Conservation (phyloP, 2,113 vertebrate genomes). For the Brienomyrus brachyistius region DNA sequence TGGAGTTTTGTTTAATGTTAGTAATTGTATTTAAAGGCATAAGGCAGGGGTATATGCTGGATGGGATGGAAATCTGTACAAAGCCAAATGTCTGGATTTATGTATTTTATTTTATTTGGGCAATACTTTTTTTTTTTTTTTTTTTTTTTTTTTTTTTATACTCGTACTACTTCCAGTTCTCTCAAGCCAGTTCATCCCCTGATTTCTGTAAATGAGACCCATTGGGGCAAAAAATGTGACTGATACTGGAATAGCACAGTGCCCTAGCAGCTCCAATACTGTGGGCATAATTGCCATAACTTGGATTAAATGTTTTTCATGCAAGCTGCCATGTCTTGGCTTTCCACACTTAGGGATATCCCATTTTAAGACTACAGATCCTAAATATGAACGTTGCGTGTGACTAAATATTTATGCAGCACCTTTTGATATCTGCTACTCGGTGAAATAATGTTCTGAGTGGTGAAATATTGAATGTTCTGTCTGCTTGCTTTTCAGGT, state of each 20-base stretch:
- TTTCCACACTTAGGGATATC: neutral
- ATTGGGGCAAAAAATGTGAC: neutral
- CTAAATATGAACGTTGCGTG: neutral
- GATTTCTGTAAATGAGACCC: neutral
- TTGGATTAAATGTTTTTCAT: neutral
- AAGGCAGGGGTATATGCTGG: neutral
- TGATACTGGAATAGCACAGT: neutral
- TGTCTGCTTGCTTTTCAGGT: slow-evolving; percentile 58
- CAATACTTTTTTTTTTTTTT: too few relatives aligned
- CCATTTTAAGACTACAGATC: neutral
- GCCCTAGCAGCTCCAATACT: neutral
- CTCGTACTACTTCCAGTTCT: too few relatives aligned
- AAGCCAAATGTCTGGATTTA: neutral
- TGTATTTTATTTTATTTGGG: too few relatives aligned
- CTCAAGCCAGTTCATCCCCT: neutral
- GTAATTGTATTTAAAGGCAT: neutral
- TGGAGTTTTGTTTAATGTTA: neutral
- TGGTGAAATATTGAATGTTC: neutral
- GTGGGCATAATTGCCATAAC: neutral
- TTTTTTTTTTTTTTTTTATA: too few relatives aligned
- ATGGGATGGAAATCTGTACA: neutral
- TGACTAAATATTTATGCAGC: neutral
- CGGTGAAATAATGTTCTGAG: neutral
- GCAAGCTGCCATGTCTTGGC: neutral
- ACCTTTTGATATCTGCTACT: neutral